Base-by-base conservation (phyloP, 2,797 vertebrate genomes). In the Chaetodon trifasciatus region DNA sequence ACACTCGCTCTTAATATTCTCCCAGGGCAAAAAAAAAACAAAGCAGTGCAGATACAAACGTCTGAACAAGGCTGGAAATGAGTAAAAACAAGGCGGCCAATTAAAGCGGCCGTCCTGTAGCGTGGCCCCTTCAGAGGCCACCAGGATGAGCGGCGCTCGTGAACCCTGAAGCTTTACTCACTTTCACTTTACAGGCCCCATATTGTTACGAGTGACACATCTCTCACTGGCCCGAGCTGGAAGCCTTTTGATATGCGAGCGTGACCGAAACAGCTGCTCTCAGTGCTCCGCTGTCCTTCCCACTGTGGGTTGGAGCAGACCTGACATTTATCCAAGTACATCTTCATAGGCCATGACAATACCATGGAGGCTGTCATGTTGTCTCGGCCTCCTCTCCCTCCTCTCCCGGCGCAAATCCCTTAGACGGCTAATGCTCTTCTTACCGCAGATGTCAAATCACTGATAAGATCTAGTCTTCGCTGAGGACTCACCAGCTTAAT, bases 291-390 rank as follows among this genome's bases (percentile, higher is more conserved):
- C 75, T 72, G 74, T 71, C 82, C 65, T 56, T 61, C 79, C 82
- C 81, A 47, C 81, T 47, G 85, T 70, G 74, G 86, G 81, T 62
- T 40, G 4, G 57, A 78, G 83, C 65, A 80, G 79, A 74, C 68
- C 76, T 90, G 84, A 90, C 92, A 92, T 90, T 92, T 90, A 92
- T 82, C 80, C 39, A 53, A 83, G 82, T 79, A 84, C 70, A 75
- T 87, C 86, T 90, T 92, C 83, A 94, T 84, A 40, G 71, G 57
- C 83, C 80, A 71, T 85, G 90, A 93, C 91, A 91, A 82, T 62
- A 88, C 86, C 67, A 55, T 5, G 23, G 83, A 88, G 86, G 64
- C 78, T 65, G 83, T 70, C 86, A 28, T 67, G 78, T 75, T 61
- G 50, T 24, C 44, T 32, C 28, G 28, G 32, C 55, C 21, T 60